phyloP scores from a whole-genome alignment of 2,888 invertebrate species.

The Urechis unicinctus region DNA sequence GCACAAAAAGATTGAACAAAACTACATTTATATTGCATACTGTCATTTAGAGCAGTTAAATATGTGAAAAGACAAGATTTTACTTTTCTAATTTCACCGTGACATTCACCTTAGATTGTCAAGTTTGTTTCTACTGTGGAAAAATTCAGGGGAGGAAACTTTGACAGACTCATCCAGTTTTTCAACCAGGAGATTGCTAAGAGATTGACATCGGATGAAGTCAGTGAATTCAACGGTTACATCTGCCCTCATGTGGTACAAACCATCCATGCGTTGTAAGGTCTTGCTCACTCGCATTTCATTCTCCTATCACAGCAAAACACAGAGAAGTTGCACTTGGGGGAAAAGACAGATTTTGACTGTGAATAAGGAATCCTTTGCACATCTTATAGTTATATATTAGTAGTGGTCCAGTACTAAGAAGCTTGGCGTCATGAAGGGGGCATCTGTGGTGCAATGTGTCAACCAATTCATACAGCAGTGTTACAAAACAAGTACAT shows the following conservation, averaged over 20 bases:
- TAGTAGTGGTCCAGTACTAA: too few species aligned
- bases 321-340: neutral
- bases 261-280: constrained; percentile 27
- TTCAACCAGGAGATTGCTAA: constrained; percentile 39
- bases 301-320: constrained; percentile 27
- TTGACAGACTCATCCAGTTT: constrained; percentile 40
- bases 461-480: too few species aligned
- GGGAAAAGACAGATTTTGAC: neutral
- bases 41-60: too few species aligned
- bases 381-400: too few species aligned
- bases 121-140: constrained; percentile 32
- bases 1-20: too few species aligned
- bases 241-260: constrained; percentile 32
- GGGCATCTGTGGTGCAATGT: too few species aligned
- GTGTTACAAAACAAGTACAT: too few species aligned
- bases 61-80: neutral
- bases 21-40: too few species aligned
- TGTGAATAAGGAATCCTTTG: too few species aligned
- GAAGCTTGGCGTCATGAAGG: too few species aligned
- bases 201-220: constrained; percentile 35
- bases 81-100: neutral
- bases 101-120: constrained; percentile 34
- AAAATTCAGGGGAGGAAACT: constrained; percentile 35
- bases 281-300: constrained; percentile 34
- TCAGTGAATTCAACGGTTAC: constrained; percentile 34